A percentile compares a stretch with the other conserved stretches of the same genome.
Evolutionary conservation across 2,797 vertebrate species (phyloP).

Genomic region (Uromys caudimaculatus): DNA sequence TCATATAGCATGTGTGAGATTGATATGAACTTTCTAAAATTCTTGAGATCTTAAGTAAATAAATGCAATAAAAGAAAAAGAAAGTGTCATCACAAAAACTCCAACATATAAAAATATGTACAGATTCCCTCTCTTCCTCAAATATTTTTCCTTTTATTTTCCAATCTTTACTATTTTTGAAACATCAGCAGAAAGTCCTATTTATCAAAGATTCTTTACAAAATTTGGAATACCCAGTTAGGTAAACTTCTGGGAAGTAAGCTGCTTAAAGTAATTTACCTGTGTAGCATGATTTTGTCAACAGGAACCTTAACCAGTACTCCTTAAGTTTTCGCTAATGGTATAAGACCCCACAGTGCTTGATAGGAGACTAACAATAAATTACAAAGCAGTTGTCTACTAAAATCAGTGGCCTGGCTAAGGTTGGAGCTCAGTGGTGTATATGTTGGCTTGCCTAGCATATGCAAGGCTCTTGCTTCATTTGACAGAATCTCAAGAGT

Average conservation of each 20-base stretch:
- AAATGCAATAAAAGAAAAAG: not conserved
- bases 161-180: conserved; percentile 12
- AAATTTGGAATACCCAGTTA: conserved; percentile 17
- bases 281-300: conserved; percentile 10
- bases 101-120: conserved; percentile 18
- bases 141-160: not conserved
- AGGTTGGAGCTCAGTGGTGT: not conserved
- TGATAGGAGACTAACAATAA: conserved; percentile 56
- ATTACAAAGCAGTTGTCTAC: conserved; percentile 37
- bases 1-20: not conserved
- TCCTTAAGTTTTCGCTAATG: conserved; percentile 47
- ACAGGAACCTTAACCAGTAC: conserved; percentile 13
- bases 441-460: not conserved
- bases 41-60: conserved; percentile 21
- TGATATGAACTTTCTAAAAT: conserved; percentile 47
- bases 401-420: conserved; percentile 7
- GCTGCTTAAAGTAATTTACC: conserved; percentile 16
- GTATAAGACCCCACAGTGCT: conserved; percentile 16
- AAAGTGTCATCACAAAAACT: conserved; percentile 36
- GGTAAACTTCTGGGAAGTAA: not conserved
- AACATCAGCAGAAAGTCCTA: conserved; percentile 6
- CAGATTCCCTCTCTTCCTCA: not conserved
- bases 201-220: conserved; percentile 15
- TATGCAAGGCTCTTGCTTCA: not conserved
- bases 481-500: not conserved